A percentile compares a stretch with the other conserved stretches of the same genome.
Evolutionary conservation across 2,888 invertebrate genomes (phyloP).

Genomic region (Stegophylla sp.): DNA sequence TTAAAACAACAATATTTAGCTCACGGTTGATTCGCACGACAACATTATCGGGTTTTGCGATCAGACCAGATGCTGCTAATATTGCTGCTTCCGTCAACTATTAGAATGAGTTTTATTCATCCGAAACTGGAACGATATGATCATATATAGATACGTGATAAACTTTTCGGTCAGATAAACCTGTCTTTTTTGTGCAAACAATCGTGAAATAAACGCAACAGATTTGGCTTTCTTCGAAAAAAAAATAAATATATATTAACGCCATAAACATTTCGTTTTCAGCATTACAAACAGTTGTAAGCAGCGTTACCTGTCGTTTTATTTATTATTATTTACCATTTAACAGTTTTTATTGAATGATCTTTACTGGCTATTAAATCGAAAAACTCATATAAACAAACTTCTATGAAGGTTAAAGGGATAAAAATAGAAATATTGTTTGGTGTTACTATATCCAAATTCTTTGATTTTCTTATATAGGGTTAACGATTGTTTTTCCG

Average conservation of each 20-base stretch:
- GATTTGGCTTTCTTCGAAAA: background rate
- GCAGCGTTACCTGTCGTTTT: background rate
- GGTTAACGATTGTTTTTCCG: too few relatives aligned
- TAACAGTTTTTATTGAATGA: background rate
- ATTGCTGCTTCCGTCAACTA: background rate
- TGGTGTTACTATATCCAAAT: too few relatives aligned
- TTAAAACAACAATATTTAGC: slow-evolving; percentile 1
- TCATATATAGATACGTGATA: background rate
- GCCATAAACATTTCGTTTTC: background rate
- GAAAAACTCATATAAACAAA: background rate
- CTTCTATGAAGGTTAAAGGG: background rate
- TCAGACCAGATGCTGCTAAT: slow-evolving; percentile 1
- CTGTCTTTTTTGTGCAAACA: background rate
- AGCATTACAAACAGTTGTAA: background rate
- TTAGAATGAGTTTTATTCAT: slow-evolving; percentile 33
- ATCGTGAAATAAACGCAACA: background rate
- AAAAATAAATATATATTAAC: background rate
- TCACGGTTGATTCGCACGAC: slow-evolving; percentile 40
- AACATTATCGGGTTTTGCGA: slow-evolving; percentile 24
- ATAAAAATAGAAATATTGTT: too few relatives aligned
- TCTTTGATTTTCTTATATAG: too few relatives aligned
- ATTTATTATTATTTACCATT: background rate
- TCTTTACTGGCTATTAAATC: background rate
- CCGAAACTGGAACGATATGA: slow-evolving; percentile 34
- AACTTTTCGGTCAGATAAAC: slow-evolving; percentile 32